Conservation (phyloP, 2,888 invertebrate species). For the Neoascia interrupta region DNA sequence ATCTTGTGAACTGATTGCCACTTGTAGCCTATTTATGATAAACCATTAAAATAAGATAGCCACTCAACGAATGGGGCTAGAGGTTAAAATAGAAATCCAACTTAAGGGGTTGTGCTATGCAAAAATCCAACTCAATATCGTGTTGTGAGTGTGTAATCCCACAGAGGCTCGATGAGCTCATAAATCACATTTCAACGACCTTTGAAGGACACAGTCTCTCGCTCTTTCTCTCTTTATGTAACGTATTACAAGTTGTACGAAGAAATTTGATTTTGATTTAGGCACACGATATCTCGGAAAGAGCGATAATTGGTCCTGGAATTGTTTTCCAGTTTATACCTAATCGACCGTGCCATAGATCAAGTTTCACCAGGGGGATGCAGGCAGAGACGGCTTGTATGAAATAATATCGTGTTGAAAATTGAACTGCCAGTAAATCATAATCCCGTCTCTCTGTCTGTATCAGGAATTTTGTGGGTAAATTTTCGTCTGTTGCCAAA, state of each 20-base stretch:
- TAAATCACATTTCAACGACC: conserved; percentile 49
- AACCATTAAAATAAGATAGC: conserved; percentile 15
- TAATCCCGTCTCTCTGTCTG: conserved; percentile 44
- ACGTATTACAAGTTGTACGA: not conserved
- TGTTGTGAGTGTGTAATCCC: conserved; percentile 2
- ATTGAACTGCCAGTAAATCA: conserved; percentile 69
- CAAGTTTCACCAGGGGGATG: conserved; percentile 51
- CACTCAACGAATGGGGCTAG: conserved; percentile 1
- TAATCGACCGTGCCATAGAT: conserved; percentile 68
- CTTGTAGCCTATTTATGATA: conserved; percentile 5
- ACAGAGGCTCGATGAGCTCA: conserved; percentile 21
- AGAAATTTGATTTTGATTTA: conserved; percentile 61
- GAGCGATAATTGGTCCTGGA: conserved; percentile 64
- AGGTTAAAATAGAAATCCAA: too few species aligned
- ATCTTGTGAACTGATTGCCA: too few species aligned
- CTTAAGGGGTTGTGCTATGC: not conserved
- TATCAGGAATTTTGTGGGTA: conserved; percentile 33
- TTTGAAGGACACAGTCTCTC: conserved; percentile 8
- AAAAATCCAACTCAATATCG: conserved; percentile 25
- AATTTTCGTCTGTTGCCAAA: conserved; percentile 45
- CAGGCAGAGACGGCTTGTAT: not conserved
- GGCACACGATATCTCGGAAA: conserved; percentile 40
- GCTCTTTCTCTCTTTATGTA: not conserved
- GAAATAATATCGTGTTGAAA: conserved; percentile 62
- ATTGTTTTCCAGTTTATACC: conserved; percentile 65